Conservation (phyloP, 2,888 invertebrate genomes). For the Drosophila anceps region DNA sequence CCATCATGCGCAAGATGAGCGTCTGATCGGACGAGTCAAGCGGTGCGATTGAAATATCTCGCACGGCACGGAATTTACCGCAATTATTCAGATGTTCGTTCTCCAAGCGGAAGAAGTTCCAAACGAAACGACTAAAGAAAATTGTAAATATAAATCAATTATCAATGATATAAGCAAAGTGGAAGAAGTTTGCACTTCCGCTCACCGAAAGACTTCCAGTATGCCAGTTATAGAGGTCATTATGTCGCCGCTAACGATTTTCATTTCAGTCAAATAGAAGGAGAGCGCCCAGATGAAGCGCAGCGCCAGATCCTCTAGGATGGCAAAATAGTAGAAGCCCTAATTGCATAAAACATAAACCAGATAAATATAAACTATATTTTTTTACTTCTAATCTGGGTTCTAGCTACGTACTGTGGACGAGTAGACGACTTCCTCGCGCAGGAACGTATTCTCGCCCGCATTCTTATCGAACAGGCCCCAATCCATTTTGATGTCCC, state of each 20-base stretch:
- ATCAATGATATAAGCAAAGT: neutral
- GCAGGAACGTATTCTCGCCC: conserved; percentile 95
- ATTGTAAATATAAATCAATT: neutral
- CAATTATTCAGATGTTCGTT: conserved; percentile 99
- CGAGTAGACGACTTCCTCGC: conserved; percentile 98
- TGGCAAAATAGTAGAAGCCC: conserved; percentile 96
- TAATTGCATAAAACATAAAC: conserved; percentile 82
- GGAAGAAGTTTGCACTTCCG: neutral
- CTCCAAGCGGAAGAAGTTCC: conserved; percentile 99
- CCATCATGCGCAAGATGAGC: conserved; percentile 97
- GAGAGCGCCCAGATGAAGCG: conserved; percentile 97
- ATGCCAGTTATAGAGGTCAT: conserved; percentile 94
- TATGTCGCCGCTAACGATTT: conserved; percentile 90
- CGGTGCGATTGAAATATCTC: conserved; percentile 98
- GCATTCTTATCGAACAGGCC: conserved; percentile 96
- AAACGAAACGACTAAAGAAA: conserved; percentile 93
- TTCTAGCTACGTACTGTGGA: conserved; percentile 89
- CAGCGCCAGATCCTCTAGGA: conserved; percentile 96
- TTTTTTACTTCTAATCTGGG: too few species aligned
- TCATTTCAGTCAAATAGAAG: conserved; percentile 93
- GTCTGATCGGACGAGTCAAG: conserved; percentile 97
- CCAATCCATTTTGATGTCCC: conserved; percentile 99
- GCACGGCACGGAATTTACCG: conserved; percentile 98
- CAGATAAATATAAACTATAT: neutral
- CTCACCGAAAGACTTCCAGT: conserved; percentile 94